A percentile compares a stretch with the other conserved stretches of the same genome.
Evolutionary conservation across 2,113 vertebrate species (phyloP).

Genomic region (Elaphurus davidianus): DNA sequence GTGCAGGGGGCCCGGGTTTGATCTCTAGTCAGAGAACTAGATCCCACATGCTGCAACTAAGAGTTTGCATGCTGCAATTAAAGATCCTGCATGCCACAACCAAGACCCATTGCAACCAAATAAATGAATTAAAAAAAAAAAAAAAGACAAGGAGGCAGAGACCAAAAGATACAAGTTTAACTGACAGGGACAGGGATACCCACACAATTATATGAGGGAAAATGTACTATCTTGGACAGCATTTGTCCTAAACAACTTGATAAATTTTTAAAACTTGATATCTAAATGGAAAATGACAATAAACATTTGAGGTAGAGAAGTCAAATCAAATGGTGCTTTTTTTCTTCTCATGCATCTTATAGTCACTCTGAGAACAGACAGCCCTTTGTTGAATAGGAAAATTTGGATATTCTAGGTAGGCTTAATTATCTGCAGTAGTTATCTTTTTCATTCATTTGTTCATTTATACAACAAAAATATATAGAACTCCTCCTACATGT

Average conservation of each 20-base stretch:
- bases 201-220: background rate
- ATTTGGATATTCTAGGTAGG: background rate
- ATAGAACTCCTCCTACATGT: background rate
- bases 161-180: background rate
- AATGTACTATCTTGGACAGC: background rate
- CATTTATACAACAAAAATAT: background rate
- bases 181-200: background rate
- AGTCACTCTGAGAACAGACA: background rate
- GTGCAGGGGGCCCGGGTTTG: background rate
- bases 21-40: background rate
- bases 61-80: background rate
- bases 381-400: background rate
- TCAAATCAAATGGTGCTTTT: background rate
- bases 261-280: background rate
- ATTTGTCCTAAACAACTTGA: background rate
- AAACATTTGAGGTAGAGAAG: background rate
- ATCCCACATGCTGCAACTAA: background rate
- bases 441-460: background rate
- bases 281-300: background rate
- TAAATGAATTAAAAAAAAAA: background rate
- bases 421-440: background rate
- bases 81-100: background rate
- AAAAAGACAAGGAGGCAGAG: background rate
- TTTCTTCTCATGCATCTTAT: background rate
- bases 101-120: background rate